phyloP scores from a whole-genome alignment of 92 coral and sea anemone genomes.

The Siderastrea siderea region DNA sequence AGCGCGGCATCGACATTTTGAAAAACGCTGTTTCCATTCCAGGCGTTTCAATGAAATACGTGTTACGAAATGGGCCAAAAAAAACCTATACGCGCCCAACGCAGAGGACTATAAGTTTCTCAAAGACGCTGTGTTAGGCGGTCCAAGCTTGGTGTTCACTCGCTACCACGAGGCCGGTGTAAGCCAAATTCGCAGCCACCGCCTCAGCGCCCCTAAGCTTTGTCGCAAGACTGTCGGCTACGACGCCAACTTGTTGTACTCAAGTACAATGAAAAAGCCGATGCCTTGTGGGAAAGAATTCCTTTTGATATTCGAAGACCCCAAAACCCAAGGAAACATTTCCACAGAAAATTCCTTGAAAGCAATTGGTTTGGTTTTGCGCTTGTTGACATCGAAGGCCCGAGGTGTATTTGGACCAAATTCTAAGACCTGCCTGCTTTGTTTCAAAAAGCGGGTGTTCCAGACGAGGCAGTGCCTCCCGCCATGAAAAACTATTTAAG shows the following conservation, averaged over 20 bases:
- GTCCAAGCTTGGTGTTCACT: conserved; percentile 7
- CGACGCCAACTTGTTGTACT: not conserved
- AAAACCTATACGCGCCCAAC: not conserved
- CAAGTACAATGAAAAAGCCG: not conserved
- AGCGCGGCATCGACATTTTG: conserved; percentile 9
- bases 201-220: not conserved
- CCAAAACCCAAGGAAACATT: too few relatives aligned
- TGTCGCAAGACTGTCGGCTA: not conserved
- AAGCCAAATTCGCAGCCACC: not conserved
- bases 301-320: too few relatives aligned
- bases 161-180: not conserved
- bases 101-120: not conserved
- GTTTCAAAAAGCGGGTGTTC: too few relatives aligned
- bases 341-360: too few relatives aligned
- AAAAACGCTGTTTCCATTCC: conserved; percentile 6
- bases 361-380: too few relatives aligned
- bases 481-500: too few relatives aligned
- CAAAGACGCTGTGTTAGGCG: not conserved
- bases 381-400: too few relatives aligned
- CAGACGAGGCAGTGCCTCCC: too few relatives aligned
- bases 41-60: conserved; percentile 2
- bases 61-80: not conserved
- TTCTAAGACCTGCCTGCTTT: too few relatives aligned
- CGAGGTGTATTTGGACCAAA: too few relatives aligned
- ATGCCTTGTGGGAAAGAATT: not conserved